Evolutionary conservation across 1,140 invertebrate genomes (phyloP), one percentile per base, ranked within the genome.

Genomic region (Eriosoma lanigerum): DNA sequence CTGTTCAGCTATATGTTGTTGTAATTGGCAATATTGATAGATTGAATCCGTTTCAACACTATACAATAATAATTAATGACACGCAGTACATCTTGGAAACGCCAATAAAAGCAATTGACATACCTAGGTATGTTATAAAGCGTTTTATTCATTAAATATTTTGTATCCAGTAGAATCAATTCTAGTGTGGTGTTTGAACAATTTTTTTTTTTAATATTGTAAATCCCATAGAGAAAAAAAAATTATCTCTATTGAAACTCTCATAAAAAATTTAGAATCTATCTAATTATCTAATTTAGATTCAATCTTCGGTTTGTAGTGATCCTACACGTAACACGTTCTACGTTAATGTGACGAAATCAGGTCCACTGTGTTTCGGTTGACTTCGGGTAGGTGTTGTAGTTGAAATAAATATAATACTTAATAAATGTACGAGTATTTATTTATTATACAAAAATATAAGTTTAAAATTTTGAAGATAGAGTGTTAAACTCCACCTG

Each of bases 181-280:
- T 56, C 21, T 21, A 56, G 54, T 56, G 24, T 56, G 54, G n/a
- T 56, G n/a, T 8, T 56, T 56, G 54, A 56, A 56, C 54, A 56
- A 12, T n/a, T n/a, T 56, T 13, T 56, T 54, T 24, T 56, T 56
- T 24, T n/a, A 24, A 24, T 56, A 56, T 56, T 24, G 21, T 24
- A 2, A 56, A 56, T 0, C 54, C 54, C 24, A 13, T 56, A 56
- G 24, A 56, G 24, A n/a, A n/a, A 3, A 24, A 56, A 24, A 8
- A 56, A 24, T 56, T 56, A 21, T 56, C 12, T 56, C 21, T 0
- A 24, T 24, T 3, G n/a, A 56, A 56, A 56, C 54, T 24, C 21
- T 56, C 0, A 10, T 56, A 24, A 56, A 56, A 56, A 10, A 56
- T 56, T 56, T 56, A 56, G 21, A 56, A 6, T 56, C 54, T 56